Evolutionary conservation across 2,797 vertebrate species (phyloP), one percentile per base, ranked within the genome.

Genomic region (Hipposideros larvatus): DNA sequence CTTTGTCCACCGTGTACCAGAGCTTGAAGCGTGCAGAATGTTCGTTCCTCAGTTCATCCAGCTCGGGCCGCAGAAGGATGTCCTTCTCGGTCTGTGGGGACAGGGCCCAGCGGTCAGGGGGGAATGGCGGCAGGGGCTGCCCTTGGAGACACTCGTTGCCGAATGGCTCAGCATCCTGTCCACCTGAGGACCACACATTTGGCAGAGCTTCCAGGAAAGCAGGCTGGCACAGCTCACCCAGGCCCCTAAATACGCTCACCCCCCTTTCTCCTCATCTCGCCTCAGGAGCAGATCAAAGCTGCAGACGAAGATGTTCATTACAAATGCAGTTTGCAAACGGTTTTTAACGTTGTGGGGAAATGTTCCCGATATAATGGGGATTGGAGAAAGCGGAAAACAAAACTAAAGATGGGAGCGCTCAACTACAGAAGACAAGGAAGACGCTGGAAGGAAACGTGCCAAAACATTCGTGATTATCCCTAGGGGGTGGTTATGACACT

Each of bases 1-100:
- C 99, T 37, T 65, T 98, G 98, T 99, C 99, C 95, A 99, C 65
- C 0, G 99, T 99, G 98, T 99, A 99, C 99, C 99, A 99, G 93
- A 99, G 99, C 96, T 99, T 99, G 92, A 99, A 99, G n/a, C 99
- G 99, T 0, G 98, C 28, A 0, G 99, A 98, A 88, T 99, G 89
- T 83, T 98, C 98, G 2, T 97, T 99, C 96, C 98, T 98, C 77
- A 99, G 98, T 71, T 99, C 99, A 46, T 99, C 99, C 95, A 99
- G 98, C 98, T 99, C 99, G 0, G 99, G 96, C 4, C 99, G 98
- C 59, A 99, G 97, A 97, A 99, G 98, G 97, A 99, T 99, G 97
- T 99, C 99, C 96, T 99, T 99, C 98, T 99, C 99, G 0, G 99
- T 99, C 99, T 99, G 98, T 11, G 61, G 89, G 41, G 10, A 68